Evolutionary conservation across 2,888 invertebrate species (phyloP), one percentile per base, ranked within the genome.

Genomic region (Acronicta psi): DNA sequence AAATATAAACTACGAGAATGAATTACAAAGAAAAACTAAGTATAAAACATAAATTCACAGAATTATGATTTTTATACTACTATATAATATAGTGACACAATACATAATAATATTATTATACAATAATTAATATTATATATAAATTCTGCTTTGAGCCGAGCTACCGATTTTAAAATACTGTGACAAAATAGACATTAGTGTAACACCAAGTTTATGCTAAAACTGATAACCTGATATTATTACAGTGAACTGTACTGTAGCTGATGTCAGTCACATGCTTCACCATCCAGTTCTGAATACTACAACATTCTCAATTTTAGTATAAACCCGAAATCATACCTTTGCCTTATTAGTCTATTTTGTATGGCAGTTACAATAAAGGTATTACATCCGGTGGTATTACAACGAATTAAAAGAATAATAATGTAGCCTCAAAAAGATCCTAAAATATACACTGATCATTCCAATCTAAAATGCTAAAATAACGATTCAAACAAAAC

Each of bases 381-480:
- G 64, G 57, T 71, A 73, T 68, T 58, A 46, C 47, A 75, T 58
- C 69, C 72, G 81, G 79, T 79, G 79, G 75, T 75, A 73, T 61
- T 62, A 64, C 46, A 64, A 72, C 55, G 51, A 69, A 62, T 62
- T 68, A 68, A 50, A 65, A 64, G 60, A 72, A 72, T 59, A 57
- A 77, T 68, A 73, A 75, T 60, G 70, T 84, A 84, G 85, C 84
- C 85, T 84, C 85, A 77, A 84, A 77, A 77, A 75, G 49, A 71
- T 68, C 58, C 73, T 73, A 74, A 75, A 78, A 69, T 72, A 77
- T 73, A 79, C 77, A 79, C 72, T 74, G 72, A 75, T 75, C 59
- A 59, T 70, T 73, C 69, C 77, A 66, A 74, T 68, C 59, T 69
- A 75, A 75, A 74, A 73, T 67, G 69, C 73, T 78, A 78, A 65